phyloP scores from a whole-genome alignment of 2,888 invertebrate species.

The Exephanes ischioxanthus region DNA sequence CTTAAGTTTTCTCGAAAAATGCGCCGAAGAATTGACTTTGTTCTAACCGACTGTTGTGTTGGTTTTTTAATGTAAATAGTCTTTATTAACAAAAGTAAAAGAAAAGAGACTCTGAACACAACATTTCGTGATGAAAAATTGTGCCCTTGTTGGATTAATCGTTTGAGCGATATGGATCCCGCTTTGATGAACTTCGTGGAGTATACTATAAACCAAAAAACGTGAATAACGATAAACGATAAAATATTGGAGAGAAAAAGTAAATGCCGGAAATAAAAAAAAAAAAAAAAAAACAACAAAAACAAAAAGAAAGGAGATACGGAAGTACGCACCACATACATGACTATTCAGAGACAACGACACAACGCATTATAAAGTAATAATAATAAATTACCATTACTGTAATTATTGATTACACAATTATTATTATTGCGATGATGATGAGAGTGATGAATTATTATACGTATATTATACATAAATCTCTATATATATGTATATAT shows the following conservation, averaged over 20 bases:
- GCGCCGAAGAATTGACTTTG: conserved; percentile 77
- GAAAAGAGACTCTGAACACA: conserved; percentile 30
- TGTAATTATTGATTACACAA: conserved; percentile 65
- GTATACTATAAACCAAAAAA: conserved; percentile 30
- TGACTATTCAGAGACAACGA: conserved; percentile 85
- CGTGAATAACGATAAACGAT: conserved; percentile 29
- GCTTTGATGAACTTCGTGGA: conserved; percentile 49
- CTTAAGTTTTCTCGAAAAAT: conserved; percentile 46
- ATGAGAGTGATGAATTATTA: conserved; percentile 70
- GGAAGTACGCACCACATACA: conserved; percentile 72
- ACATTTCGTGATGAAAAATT: conserved; percentile 35
- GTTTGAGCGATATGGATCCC: conserved; percentile 68
- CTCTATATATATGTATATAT: conserved; percentile 61
- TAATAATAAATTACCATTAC: conserved; percentile 76
- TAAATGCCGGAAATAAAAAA: conserved; percentile 42
- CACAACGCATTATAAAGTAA: conserved; percentile 84
- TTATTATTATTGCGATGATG: conserved; percentile 68
- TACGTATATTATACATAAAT: conserved; percentile 67
- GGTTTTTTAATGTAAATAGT: conserved; percentile 75
- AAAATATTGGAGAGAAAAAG: conserved; percentile 11
- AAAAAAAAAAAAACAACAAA: neutral
- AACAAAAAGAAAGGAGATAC: conserved; percentile 37
- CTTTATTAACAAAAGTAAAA: conserved; percentile 54
- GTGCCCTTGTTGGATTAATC: conserved; percentile 72
- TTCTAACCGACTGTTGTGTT: conserved; percentile 68